Evolutionary conservation across 2,888 invertebrate species (phyloP).

Genomic region (Aporophyla nigra): DNA sequence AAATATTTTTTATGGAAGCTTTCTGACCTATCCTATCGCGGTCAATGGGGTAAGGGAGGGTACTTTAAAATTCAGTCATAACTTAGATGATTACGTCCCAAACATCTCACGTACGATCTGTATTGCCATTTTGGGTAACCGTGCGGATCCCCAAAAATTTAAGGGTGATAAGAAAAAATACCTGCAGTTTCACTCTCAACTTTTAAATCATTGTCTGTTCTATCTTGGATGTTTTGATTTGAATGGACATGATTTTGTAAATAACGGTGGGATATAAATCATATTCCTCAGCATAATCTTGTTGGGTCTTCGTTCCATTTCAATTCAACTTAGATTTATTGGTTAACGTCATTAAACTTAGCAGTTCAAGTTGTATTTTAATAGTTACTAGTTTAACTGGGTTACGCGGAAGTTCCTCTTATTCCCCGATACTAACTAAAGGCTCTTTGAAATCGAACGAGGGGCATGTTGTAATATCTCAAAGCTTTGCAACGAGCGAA

Average conservation of each 20-base stretch:
- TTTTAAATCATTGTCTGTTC: slow-evolving; percentile 26
- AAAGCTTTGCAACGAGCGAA: slow-evolving; percentile 55
- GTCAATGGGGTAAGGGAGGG: slow-evolving; percentile 69
- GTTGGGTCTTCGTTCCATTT: neutral
- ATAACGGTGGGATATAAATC: neutral
- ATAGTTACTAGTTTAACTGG: slow-evolving; percentile 43
- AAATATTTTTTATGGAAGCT: slow-evolving; percentile 72
- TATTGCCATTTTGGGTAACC: slow-evolving; percentile 83
- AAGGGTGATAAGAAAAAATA: slow-evolving; percentile 78
- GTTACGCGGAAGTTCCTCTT: slow-evolving; percentile 51
- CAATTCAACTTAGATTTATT: slow-evolving; percentile 1
- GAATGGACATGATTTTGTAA: neutral
- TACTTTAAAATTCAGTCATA: slow-evolving; percentile 84
- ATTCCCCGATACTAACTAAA: slow-evolving; percentile 52
- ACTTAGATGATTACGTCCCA: slow-evolving; percentile 79
- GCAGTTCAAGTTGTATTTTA: slow-evolving; percentile 30
- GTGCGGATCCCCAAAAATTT: slow-evolving; percentile 78
- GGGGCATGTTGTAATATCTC: slow-evolving; percentile 54
- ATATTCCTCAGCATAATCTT: neutral
- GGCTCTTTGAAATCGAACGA: slow-evolving; percentile 58
- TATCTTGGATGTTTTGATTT: neutral
- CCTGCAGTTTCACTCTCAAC: slow-evolving; percentile 44
- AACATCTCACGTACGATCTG: slow-evolving; percentile 89
- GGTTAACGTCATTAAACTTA: slow-evolving; percentile 24
- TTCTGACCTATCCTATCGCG: slow-evolving; percentile 70